A percentile compares a stretch with the other conserved stretches of the same genome.
Evolutionary conservation across 1,140 invertebrate species (phyloP).

Genomic region (Drosophila murphyi): DNA sequence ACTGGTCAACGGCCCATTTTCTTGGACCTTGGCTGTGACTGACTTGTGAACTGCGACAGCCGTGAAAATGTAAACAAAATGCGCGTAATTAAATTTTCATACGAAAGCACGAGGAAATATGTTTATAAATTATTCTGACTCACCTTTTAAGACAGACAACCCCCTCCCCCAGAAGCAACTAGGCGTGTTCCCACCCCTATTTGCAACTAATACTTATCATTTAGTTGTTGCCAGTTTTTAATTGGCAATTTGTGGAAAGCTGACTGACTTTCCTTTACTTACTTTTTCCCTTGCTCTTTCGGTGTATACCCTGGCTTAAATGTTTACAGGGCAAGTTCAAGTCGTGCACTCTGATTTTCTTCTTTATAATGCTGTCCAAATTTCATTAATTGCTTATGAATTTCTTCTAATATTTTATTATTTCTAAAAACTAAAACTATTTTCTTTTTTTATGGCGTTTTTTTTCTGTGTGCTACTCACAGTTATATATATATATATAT

Average conservation of each 20-base stretch:
- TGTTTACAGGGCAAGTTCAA: too few relatives aligned
- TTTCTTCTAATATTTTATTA: too few relatives aligned
- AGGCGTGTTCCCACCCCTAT: slow-evolving; percentile 7
- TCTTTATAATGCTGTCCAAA: not conserved
- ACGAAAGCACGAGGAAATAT: slow-evolving; percentile 55
- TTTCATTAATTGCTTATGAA: too few relatives aligned
- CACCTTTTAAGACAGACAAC: slow-evolving; percentile 28
- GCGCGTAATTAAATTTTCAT: slow-evolving; percentile 79
- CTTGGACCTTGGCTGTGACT: not conserved
- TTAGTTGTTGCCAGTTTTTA: slow-evolving; percentile 50
- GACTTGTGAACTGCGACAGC: slow-evolving; percentile 32
- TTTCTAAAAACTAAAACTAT: not conserved
- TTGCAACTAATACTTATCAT: not conserved
- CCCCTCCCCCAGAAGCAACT: not conserved
- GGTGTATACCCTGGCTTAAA: not conserved
- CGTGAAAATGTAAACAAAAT: slow-evolving; percentile 74
- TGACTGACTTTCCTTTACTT: slow-evolving; percentile 7
- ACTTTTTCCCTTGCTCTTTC: not conserved
- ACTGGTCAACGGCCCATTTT: slow-evolving; percentile 51
- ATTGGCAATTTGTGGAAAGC: slow-evolving; percentile 69
- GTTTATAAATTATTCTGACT: slow-evolving; percentile 67
- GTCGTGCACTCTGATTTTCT: too few relatives aligned
- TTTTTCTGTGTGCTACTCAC: not conserved
- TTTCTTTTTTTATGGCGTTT: too few relatives aligned
- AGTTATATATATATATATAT: slow-evolving; percentile 7